Evolutionary conservation across 2,113 vertebrate species (phyloP).

Genomic region (Gymnarchus niloticus): DNA sequence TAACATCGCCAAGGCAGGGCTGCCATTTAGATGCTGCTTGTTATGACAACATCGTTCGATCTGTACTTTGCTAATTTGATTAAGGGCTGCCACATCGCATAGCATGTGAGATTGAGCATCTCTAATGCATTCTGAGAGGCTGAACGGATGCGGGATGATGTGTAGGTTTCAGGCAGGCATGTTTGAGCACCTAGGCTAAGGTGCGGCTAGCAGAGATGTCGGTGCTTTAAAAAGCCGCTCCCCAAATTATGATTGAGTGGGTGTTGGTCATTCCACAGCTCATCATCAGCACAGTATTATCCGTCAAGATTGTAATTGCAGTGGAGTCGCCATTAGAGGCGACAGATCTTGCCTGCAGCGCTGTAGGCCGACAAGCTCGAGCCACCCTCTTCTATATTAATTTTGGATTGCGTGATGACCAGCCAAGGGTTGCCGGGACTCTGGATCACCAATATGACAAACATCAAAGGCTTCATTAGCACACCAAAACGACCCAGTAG

Average conservation of each 20-base stretch:
- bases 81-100: conserved; percentile 28
- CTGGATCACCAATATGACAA: neutral
- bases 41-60: conserved; percentile 50
- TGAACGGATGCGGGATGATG: neutral
- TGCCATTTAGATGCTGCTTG: conserved; percentile 49
- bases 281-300: too few species aligned
- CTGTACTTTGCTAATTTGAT: conserved; percentile 53
- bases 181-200: neutral
- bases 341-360: too few species aligned
- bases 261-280: neutral
- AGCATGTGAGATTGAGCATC: neutral
- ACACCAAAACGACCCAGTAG: neutral
- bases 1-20: conserved; percentile 8
- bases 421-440: neutral
- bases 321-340: too few species aligned
- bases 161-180: neutral
- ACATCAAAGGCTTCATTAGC: neutral
- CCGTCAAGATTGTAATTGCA: too few species aligned
- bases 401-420: neutral
- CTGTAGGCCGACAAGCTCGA: neutral
- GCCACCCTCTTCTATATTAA: neutral
- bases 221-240: neutral
- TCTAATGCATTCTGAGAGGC: neutral
- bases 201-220: neutral
- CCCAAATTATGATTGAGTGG: neutral